Base-by-base conservation (phyloP, 2,797 vertebrate species). In the Antennarius maculatus region DNA sequence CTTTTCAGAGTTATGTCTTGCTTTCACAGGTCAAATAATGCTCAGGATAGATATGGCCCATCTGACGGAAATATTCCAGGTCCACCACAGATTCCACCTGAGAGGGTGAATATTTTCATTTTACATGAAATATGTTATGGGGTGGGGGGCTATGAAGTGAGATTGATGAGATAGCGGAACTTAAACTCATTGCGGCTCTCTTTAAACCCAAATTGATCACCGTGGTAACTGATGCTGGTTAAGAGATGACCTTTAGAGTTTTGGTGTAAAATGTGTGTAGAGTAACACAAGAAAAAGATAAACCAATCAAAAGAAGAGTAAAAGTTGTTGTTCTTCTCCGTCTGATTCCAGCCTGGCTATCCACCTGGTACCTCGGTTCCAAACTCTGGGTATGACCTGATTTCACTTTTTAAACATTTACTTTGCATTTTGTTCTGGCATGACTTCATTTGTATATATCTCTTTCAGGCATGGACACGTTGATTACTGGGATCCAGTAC, bases 401-500 rank as follows among this genome's bases (percentile, higher is more conserved):
- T 1, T 37, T 41, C 2, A 56, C 8, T 29, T 23, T 9, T 52
- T 3, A 16, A 31, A 31, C 48, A 45, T 8, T 28, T 1, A 27
- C 3, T n/a, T 34, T 55, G 3, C 7, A 3, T 15, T 43, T 14
- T 48, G 39, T 34, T 8, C 1, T 34, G 37, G 18, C 10, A 34
- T 8, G 46, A 0, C 54, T 43, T 5, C 1, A 43, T 16, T 28
- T 17, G 16, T 4, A 64, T 11, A 0, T 57, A 2, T 76, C 72
- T 83, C 79, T 71, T 90, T 81, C 50, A 92, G 84, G 47, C 85
- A 85, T 48, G 89, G 83, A 55, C 89, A 92, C 39, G 5, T 79
- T 12, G 86, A 89, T 68, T 79, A 90, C 2, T 89, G 86, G 81
- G 80, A 81, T 42, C 6, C 3, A 7, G 71, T 71, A 2, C 0